Evolutionary conservation across 2,113 vertebrate species (phyloP).

Genomic region (Prunella himalayana): DNA sequence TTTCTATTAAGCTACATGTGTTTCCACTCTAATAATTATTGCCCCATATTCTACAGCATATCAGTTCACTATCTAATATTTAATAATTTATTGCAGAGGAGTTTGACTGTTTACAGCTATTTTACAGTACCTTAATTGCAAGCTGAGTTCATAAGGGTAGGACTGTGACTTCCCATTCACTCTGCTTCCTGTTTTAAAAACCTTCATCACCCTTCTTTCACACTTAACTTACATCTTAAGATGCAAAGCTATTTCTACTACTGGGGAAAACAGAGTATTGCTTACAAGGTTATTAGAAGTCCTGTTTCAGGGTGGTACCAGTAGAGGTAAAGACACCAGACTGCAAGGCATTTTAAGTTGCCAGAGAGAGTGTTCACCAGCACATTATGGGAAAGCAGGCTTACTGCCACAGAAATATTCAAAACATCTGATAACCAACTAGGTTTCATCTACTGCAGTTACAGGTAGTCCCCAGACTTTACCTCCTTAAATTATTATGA

Average conservation of each 20-base stretch:
- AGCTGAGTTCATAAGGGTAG: background rate
- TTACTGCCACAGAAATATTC: background rate
- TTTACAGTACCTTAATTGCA: background rate
- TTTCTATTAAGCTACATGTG: background rate
- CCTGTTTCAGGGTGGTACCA: background rate
- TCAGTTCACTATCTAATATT: background rate
- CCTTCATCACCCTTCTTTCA: background rate
- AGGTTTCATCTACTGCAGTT: background rate
- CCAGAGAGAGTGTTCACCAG: background rate
- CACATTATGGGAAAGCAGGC: background rate
- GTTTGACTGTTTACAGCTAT: background rate
- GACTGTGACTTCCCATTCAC: background rate
- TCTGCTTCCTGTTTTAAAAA: background rate
- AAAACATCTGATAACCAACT: background rate
- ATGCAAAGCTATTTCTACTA: background rate
- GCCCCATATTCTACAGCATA: background rate
- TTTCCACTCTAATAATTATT: too few relatives aligned
- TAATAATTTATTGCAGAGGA: background rate
- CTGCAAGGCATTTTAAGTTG: background rate
- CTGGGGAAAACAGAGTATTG: background rate
- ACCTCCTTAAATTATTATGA: background rate
- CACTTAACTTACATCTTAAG: background rate
- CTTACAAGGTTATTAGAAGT: background rate
- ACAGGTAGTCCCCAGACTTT: background rate
- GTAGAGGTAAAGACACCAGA: background rate